A percentile compares a stretch with the other conserved stretches of the same genome.
Evolutionary conservation across 2,888 invertebrate genomes (phyloP).

Genomic region (Pegoplata infirma): DNA sequence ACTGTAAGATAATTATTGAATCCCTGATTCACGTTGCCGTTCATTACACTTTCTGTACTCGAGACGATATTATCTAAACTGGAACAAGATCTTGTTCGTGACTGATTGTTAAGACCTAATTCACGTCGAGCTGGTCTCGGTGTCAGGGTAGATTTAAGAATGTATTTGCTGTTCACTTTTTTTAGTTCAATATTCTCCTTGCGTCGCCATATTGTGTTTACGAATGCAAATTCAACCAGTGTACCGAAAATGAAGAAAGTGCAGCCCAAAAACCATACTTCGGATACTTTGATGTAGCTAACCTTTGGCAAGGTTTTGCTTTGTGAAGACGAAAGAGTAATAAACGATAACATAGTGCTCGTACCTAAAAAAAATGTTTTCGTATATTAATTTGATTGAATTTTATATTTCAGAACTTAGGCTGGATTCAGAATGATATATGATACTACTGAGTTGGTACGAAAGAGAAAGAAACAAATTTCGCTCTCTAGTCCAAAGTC

Average conservation of each 20-base stretch:
- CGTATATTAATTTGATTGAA: too few relatives aligned
- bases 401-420: too few relatives aligned
- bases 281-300: conserved; percentile 74
- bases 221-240: conserved; percentile 73
- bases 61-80: conserved; percentile 83
- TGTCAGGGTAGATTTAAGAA: conserved; percentile 73
- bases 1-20: conserved; percentile 79
- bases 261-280: conserved; percentile 74
- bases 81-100: conserved; percentile 84
- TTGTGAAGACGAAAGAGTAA: conserved; percentile 73
- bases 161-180: conserved; percentile 75
- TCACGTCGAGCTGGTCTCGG: conserved; percentile 72
- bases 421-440: too few relatives aligned
- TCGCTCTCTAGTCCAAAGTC: too few relatives aligned
- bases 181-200: conserved; percentile 74
- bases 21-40: conserved; percentile 76
- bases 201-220: conserved; percentile 74
- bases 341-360: conserved; percentile 74
- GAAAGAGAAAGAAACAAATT: too few relatives aligned
- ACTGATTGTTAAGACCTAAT: conserved; percentile 68
- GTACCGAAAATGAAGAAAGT: conserved; percentile 75
- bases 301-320: conserved; percentile 74
- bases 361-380: conserved; percentile 67
- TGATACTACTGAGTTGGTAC: too few relatives aligned
- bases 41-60: conserved; percentile 84